Base-by-base conservation (phyloP, 1,140 invertebrate species). In the Bacillus rossius region DNA sequence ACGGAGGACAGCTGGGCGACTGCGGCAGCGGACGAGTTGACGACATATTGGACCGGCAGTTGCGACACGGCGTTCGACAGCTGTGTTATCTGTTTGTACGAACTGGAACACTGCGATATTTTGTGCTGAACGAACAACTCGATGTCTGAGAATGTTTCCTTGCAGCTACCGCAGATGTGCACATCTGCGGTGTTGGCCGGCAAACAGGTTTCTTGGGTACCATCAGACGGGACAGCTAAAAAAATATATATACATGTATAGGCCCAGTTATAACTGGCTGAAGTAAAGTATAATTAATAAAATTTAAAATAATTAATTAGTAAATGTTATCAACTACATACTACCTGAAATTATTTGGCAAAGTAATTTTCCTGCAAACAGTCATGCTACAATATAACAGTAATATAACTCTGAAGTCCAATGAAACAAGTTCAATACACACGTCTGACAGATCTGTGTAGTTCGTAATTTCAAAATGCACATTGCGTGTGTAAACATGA, bases 141-240 rank as follows among this genome's bases (percentile, higher is more conserved):
- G 7, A 73, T 64, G 62, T 67, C 60, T 48, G 59, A 62, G 45
- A 73, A 73, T 56, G 70, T 62, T 22, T 58, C 52, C 22, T 64
- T 63, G 53, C 72, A 73, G 1, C 56, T 47, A 23, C 72, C 72
- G 60, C 72, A 73, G 19, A 73, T 73, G 50, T 73, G 71, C 16
- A 73, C 59, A 59, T 73, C 72, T 26, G 57, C 64, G 5, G 19
- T 25, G 25, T 40, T 34, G 42, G 47, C 7, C 8, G 41, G 14
- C 29, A 45, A 17, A 22, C 25, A 29, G 19, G n/a, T 41, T 26
- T 40, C 29, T 34, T 34, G 5, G 10, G 29, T 34, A 7, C 4
- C 10, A 19, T 22, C 22, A 17, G 47, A 49, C 8, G 26, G 20
- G 13, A 25, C 47, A 49, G 25, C 47, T 49, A 14, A 19, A 7